Conservation (phyloP, 2,797 vertebrate genomes). For the Arctocebus calabarensis region DNA sequence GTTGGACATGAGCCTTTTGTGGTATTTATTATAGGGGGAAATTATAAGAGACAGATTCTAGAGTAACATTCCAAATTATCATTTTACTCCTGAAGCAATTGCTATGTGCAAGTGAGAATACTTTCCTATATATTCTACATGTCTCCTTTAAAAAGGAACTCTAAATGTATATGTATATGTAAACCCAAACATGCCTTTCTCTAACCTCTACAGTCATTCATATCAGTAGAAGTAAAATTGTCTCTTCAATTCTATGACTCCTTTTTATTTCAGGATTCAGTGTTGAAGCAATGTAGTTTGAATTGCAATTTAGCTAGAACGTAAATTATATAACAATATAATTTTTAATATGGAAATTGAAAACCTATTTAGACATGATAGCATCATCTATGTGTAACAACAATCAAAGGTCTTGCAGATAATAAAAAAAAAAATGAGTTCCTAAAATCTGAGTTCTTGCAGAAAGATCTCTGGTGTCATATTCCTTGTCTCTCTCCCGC, state of each 20-base stretch:
- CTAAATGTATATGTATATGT: not conserved
- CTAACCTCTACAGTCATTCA: not conserved
- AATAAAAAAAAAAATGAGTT: not conserved
- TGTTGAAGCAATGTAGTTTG: not conserved
- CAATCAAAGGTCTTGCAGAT: conserved; percentile 13
- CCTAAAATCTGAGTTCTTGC: conserved; percentile 30
- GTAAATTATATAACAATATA: not conserved
- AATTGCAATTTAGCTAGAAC: not conserved
- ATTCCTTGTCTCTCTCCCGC: not conserved
- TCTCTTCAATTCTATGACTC: conserved; percentile 8
- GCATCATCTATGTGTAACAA: conserved; percentile 19
- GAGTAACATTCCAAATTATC: not conserved
- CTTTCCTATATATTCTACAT: conserved; percentile 4
- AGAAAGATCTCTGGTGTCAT: not conserved
- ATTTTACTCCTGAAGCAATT: conserved; percentile 52
- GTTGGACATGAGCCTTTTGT: not conserved
- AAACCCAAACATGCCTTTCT: not conserved
- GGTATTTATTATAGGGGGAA: not conserved
- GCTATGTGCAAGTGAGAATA: not conserved
- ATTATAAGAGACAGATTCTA: not conserved
- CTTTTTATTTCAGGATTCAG: conserved; percentile 37
- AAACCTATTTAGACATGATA: not conserved
- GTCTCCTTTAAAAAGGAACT: not conserved
- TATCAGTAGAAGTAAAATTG: conserved; percentile 39
- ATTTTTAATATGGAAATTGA: not conserved